Evolutionary conservation across 2,113 vertebrate genomes (phyloP), one percentile per base, ranked within the genome.

Genomic region (Actenoides hombroni): DNA sequence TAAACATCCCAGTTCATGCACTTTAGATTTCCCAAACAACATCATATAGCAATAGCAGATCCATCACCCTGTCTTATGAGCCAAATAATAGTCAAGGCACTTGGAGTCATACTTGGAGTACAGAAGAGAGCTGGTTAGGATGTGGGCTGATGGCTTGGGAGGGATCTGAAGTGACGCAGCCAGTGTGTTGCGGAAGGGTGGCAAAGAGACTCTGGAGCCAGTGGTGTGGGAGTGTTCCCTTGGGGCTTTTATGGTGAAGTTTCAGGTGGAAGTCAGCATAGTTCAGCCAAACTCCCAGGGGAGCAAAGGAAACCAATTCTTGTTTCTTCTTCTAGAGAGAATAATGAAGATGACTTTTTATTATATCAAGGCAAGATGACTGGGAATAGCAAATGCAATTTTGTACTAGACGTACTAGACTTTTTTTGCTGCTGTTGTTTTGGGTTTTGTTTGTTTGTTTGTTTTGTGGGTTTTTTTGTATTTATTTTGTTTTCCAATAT

Each of bases 31-130:
- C 28, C 29, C 48, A 68, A 7, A 35, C 16, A 26, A 10, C 11
- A 16, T 54, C 2, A 1, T 12, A 7, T 35, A 44, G 21, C 0
- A 0, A 3, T 59, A 63, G 23, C 57, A 53, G 83, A 69, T 74
- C 39, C 6, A 1, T 73, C 15, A 13, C 42, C 7, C 18, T 51
- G 21, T 59, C 49, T 46, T 46, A 61, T 11, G 10, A 76, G 17
- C n/a, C 42, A 49, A 49, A 10, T 51, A 49, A 11, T 56, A 35
- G 21, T 29, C 60, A 46, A 42, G 59, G 35, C 60, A 33, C 13
- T 46, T 16, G 28, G 28, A 42, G 35, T 29, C 16, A 39, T 5
- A 2, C 23, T 17, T 59, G 53, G 31, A 42, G 13, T 39, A 29
- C 13, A 26, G 42, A 37, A 63, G 54, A 2, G 2, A 74, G 18